Base-by-base conservation (phyloP, 1,140 invertebrate species). In the Panagrolaimus sp. region DNA sequence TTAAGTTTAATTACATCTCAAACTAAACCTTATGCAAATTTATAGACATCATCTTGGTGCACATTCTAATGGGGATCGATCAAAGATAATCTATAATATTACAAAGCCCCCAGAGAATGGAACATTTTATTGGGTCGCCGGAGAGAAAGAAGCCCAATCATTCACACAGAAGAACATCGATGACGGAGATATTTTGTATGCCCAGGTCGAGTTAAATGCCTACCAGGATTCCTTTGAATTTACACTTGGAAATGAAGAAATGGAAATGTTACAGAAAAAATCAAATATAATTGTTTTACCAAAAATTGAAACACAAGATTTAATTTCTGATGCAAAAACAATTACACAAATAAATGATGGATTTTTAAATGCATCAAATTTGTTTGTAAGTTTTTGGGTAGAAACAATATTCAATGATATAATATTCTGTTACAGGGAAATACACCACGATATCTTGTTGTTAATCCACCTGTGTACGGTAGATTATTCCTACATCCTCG, bases 71-170 rank as follows among this genome's bases (percentile, higher is more conserved):
- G 79, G 79, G 9, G 74, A 81, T 43, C 47, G 78, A 24, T 71
- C 72, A 10, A 24, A 21, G 12, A 79, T 79, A 5, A 44, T 77
- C 28, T 81, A 79, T 46, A 78, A 73, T 58, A 65, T 77, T 43
- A 79, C 77, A 17, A 66, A 69, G 55, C 52, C 70, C 47, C 80
- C 80, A 1, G 75, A 76, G 70, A 82, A 82, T 72, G 80, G 80
- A 63, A 78, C 81, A 24, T 82, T 82, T 43, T 82, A 82, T 70
- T 82, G 80, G 80, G 80, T 82, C 26, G 78, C 76, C n/a, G 80
- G 81, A 10, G 80, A 82, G 52, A 83, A 81, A 62, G 77, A 83
- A 68, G 82, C 78, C 4, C 78, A 65, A 65, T 28, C 26, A 12
- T 82, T 82, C 66, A 80, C 77, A 21, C 80, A 82, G 62, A 72